phyloP scores from a whole-genome alignment of 1,140 invertebrate species.

The Aphaenogaster rudis region DNA sequence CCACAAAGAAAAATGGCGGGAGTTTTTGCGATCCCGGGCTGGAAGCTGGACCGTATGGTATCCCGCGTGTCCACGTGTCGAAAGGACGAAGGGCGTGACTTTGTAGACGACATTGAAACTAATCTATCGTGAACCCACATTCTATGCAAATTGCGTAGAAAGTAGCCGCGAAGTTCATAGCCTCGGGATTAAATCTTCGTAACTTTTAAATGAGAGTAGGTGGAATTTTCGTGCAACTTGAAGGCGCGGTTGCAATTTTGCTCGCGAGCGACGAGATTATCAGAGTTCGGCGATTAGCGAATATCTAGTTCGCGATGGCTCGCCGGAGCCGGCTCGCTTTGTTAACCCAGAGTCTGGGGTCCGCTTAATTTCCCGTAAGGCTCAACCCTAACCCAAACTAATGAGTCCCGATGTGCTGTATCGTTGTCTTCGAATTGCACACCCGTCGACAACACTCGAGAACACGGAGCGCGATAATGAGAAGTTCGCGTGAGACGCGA shows the following conservation, averaged over 20 bases:
- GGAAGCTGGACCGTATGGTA: neutral
- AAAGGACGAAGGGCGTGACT: constrained; percentile 31
- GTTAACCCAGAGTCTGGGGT: constrained; percentile 25
- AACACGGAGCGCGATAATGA: constrained; percentile 68
- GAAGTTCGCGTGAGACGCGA: constrained; percentile 65
- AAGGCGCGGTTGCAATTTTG: constrained; percentile 20
- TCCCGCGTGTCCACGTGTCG: neutral
- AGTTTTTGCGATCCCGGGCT: constrained; percentile 11
- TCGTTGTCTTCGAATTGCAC: constrained; percentile 63
- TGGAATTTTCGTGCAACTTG: constrained; percentile 1
- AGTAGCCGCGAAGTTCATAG: constrained; percentile 6
- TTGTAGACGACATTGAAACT: constrained; percentile 34
- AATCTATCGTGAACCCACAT: neutral
- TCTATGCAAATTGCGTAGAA: constrained; percentile 20
- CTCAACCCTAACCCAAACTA: neutral
- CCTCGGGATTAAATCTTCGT: constrained; percentile 11
- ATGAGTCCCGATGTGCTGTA: constrained; percentile 27
- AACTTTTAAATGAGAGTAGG: constrained; percentile 30
- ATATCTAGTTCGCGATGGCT: constrained; percentile 2
- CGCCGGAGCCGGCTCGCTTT: neutral
- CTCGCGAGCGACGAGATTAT: constrained; percentile 8
- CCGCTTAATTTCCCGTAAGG: constrained; percentile 52
- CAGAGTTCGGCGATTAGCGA: constrained; percentile 20
- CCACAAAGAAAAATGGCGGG: constrained; percentile 26
- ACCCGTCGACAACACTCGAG: constrained; percentile 62